phyloP scores from a whole-genome alignment of 2,113 vertebrate genomes.

The Serilophus lunatus region DNA sequence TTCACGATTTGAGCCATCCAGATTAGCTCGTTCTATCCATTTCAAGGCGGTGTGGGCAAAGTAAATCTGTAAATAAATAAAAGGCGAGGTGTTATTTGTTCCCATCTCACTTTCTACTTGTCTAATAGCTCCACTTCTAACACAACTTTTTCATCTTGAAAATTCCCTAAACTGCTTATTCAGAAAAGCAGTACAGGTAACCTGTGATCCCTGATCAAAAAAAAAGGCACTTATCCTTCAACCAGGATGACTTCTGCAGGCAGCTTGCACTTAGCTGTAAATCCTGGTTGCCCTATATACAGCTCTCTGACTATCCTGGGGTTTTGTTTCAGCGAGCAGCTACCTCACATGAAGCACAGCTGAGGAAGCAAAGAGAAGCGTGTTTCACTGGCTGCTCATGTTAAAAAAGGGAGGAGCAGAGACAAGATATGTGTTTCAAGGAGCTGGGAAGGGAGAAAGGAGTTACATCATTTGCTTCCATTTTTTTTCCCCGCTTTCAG shows the following conservation, averaged over 20 bases:
- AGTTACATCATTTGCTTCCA: not conserved
- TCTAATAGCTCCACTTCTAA: not conserved
- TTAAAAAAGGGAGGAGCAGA: not conserved
- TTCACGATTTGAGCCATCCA: constrained; percentile 79
- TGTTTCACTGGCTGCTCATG: not conserved
- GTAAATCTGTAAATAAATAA: constrained; percentile 79
- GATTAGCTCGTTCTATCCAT: constrained; percentile 83
- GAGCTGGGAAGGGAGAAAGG: not conserved
- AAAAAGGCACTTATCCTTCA: constrained; percentile 16
- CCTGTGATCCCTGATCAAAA: not conserved
- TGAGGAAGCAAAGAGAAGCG: not conserved
- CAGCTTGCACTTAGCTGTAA: constrained; percentile 53
- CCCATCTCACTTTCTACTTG: not conserved
- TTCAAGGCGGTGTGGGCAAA: constrained; percentile 82
- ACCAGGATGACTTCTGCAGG: not conserved
- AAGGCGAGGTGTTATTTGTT: not conserved
- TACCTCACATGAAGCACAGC: not conserved
- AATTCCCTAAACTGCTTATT: not conserved
- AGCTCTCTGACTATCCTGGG: not conserved
- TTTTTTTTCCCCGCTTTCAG: not conserved
- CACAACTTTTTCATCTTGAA: not conserved
- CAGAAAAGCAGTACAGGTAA: not conserved
- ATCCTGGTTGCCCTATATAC: constrained; percentile 49
- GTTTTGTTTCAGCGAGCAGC: not conserved
- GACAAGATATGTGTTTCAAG: not conserved